Evolutionary conservation across 2,113 vertebrate genomes (phyloP).

Genomic region (Acanthochromis polyacanthus): DNA sequence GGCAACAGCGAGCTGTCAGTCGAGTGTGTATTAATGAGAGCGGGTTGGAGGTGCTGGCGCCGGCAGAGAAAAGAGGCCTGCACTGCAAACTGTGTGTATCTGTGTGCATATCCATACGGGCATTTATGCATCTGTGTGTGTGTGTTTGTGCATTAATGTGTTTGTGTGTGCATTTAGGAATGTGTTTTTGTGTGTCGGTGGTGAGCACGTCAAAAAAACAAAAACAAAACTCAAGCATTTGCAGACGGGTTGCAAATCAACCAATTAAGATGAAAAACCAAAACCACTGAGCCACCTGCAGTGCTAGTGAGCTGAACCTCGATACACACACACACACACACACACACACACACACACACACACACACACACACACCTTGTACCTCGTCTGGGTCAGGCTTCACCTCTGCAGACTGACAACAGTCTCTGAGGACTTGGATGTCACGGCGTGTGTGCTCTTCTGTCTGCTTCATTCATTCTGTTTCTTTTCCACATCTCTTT

Average conservation of each 20-base stretch:
- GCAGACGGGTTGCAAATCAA: conserved; percentile 59
- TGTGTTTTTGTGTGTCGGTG: conserved; percentile 19
- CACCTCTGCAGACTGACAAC: conserved; percentile 1
- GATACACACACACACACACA: not conserved
- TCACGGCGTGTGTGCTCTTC: not conserved
- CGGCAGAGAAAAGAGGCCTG: conserved; percentile 17
- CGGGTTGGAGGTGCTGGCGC: conserved; percentile 33
- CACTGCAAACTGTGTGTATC: not conserved
- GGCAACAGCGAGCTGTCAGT: conserved; percentile 73
- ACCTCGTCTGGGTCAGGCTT: conserved; percentile 23
- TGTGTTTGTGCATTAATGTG: not conserved
- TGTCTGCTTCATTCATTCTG: not conserved
- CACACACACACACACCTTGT: not conserved
- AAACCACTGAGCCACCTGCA: conserved; percentile 38
- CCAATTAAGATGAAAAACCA: conserved; percentile 65
- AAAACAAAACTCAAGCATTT: conserved; percentile 13
- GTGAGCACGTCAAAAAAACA: conserved; percentile 36
- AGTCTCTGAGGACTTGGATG: conserved; percentile 15
- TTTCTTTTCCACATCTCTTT: not conserved
- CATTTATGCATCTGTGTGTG: conserved; percentile 7
- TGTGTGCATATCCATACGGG: not conserved
- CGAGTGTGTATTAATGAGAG: conserved; percentile 65
- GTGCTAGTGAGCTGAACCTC: conserved; percentile 17
- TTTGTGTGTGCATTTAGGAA: not conserved
- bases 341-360: conserved; percentile 1